Evolutionary conservation across 2,888 invertebrate genomes (phyloP).

Genomic region (Malthinus flaveolus): DNA sequence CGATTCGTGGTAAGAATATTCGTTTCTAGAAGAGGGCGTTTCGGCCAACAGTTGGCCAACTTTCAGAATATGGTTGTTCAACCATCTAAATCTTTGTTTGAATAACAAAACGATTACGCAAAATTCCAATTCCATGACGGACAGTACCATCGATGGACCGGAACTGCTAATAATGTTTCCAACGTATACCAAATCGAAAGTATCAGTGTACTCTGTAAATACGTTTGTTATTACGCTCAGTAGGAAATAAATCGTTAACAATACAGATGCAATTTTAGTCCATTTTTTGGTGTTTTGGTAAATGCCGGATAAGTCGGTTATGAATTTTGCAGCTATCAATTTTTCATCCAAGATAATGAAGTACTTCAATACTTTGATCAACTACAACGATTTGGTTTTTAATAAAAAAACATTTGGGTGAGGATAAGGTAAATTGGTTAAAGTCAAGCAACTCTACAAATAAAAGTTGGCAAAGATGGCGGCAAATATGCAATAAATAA

Average conservation of each 20-base stretch:
- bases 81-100: constrained; percentile 2
- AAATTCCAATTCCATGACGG: constrained; percentile 7
- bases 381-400: background rate
- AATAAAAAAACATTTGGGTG: too few species aligned
- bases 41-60: background rate
- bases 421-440: too few species aligned
- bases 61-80: constrained; percentile 5
- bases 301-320: background rate
- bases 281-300: background rate
- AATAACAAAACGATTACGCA: constrained; percentile 3
- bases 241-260: background rate
- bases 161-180: background rate
- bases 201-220: background rate
- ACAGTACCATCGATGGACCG: background rate
- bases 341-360: background rate
- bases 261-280: background rate
- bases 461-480: too few species aligned
- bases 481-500: too few species aligned
- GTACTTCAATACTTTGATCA: background rate
- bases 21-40: background rate
- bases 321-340: background rate
- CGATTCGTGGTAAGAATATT: background rate
- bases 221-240: background rate
- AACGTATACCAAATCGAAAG: background rate
- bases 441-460: too few species aligned